Evolutionary conservation across 2,797 vertebrate genomes (phyloP).

Genomic region (Kryptopterus vitreolus): DNA sequence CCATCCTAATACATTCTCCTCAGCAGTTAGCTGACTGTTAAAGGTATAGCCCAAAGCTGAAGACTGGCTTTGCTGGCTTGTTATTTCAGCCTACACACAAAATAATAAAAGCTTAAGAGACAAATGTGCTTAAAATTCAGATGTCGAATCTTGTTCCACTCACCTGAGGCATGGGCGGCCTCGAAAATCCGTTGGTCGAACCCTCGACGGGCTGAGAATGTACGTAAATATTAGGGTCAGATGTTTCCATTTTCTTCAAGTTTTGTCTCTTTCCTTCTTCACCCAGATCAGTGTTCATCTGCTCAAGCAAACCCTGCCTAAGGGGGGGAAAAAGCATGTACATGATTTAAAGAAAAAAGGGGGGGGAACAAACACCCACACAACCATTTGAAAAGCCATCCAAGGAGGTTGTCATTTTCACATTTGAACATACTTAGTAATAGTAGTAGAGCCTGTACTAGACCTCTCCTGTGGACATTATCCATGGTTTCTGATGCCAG

Average conservation of each 20-base stretch:
- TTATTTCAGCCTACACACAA: constrained; percentile 46
- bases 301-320: constrained; percentile 55
- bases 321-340: neutral
- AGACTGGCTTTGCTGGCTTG: constrained; percentile 37
- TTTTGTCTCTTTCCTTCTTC: constrained; percentile 57
- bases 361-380: too few relatives aligned
- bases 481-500: neutral
- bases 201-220: constrained; percentile 49
- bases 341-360: neutral
- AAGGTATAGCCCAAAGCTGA: constrained; percentile 65
- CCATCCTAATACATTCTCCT: constrained; percentile 71
- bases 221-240: constrained; percentile 58
- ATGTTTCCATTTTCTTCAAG: constrained; percentile 59
- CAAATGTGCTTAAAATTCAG: neutral
- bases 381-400: neutral
- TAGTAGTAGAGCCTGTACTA: neutral
- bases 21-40: constrained; percentile 56
- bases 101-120: neutral
- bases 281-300: constrained; percentile 51
- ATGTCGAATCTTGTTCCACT: neutral
- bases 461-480: neutral
- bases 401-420: neutral
- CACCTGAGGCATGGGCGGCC: constrained; percentile 54
- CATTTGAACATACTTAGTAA: neutral
- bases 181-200: constrained; percentile 55